Percentiles rank a stretch among this genome's conserved stretches.
phyloP scores from a whole-genome alignment of 1,140 invertebrate genomes.

The Cryptotermes secundus region DNA sequence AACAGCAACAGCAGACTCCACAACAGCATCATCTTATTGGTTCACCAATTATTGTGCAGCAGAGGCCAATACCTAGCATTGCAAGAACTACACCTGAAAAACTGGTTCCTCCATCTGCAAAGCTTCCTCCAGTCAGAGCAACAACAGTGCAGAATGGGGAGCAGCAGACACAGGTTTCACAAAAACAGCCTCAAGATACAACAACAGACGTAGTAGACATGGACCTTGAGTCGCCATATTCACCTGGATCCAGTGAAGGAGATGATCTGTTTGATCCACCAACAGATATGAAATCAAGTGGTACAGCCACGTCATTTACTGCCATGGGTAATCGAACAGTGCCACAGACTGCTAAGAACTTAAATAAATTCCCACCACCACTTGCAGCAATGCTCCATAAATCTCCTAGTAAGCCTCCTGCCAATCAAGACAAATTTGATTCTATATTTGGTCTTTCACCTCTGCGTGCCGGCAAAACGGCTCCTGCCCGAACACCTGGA shows the following conservation, averaged over 20 bases:
- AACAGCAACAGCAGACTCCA: background rate
- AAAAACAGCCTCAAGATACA: constrained; percentile 26
- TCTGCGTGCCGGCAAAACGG: background rate
- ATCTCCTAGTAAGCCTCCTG: constrained; percentile 31
- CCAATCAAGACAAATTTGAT: constrained; percentile 39
- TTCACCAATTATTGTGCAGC: background rate
- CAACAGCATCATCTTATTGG: background rate
- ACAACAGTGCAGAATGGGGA: constrained; percentile 26
- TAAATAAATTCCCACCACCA: constrained; percentile 18
- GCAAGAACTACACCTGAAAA: background rate
- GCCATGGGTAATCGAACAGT: background rate
- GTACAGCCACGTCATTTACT: constrained; percentile 30
- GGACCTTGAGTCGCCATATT: constrained; percentile 78
- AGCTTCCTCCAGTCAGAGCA: background rate
- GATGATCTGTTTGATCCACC: constrained; percentile 85
- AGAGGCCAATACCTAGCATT: background rate
- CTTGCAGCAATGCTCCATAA: constrained; percentile 24
- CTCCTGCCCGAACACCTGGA: background rate
- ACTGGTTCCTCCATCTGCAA: background rate
- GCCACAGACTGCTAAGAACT: background rate
- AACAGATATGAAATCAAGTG: constrained; percentile 46
- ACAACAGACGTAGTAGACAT: constrained; percentile 58
- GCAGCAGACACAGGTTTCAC: background rate
- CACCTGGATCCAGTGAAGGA: constrained; percentile 78
- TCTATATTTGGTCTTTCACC: constrained; percentile 39